Evolutionary conservation across 2,888 invertebrate species (phyloP), one percentile per base, ranked within the genome.

Genomic region (Spialia ferax): DNA sequence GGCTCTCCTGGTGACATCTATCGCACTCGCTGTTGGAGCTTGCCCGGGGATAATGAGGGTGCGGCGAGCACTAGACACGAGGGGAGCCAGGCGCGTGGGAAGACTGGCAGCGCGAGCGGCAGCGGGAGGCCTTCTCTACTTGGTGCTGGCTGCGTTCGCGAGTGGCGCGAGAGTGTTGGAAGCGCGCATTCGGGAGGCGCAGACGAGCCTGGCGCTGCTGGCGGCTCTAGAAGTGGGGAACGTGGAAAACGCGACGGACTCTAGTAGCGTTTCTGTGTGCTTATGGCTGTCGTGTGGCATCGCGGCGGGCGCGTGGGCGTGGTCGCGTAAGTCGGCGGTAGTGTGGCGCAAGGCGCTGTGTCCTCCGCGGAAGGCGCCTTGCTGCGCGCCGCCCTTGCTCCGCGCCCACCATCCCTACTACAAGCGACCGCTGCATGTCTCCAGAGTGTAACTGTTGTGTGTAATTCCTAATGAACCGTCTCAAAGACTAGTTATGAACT

Each of bases 41-140:
- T 96, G 97, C 63, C 95, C 96, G 1, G 97, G 97, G 0, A 94
- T 98, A 61, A 95, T 96, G 83, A 94, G 96, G 59, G 97, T 98
- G 38, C 94, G 98, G 0, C 89, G 95, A 60, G 92, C 92, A 56
- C 73, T 93, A 67, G 91, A 85, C 71, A 76, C 85, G 1, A 73
- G 88, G 8, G 97, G 97, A 0, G 94, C 98, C 38, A 94, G 96
- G 29, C 91, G 96, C 48, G 94, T 97, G 22, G 95, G 97, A 0
- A 88, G 95, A 57, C 88, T 97, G 22, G 97, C 97, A 88, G 95
- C 96, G 48, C 95, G 97, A 26, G 96, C 97, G 69, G 96, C 97
- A 1, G 95, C 97, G 2, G 97, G 97, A 77, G 97, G 97, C 1
- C 89, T 97, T 1, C 93, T 98, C 15, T 98, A 97, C 87, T 95